A percentile compares a stretch with the other conserved stretches of the same genome.
Conservation (phyloP, 1,140 invertebrate species). For the Musca vetustissima region DNA sequence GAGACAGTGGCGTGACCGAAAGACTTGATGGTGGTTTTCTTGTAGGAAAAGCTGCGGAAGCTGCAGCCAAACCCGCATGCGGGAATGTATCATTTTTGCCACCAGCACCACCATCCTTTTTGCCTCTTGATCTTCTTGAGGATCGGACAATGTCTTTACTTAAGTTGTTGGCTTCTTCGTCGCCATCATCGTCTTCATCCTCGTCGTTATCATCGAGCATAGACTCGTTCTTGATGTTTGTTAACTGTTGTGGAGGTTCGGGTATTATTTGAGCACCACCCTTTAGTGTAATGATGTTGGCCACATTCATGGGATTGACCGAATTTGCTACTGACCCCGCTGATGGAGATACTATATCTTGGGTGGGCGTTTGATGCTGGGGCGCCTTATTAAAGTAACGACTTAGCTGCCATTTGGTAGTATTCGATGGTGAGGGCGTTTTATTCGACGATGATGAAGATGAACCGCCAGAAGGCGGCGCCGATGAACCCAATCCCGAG, state of each 20-base stretch:
- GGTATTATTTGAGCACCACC: conserved; percentile 52
- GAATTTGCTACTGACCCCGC: conserved; percentile 12
- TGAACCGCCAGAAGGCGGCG: conserved; percentile 21
- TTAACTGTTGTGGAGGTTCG: conserved; percentile 30
- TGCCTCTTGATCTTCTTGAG: not conserved
- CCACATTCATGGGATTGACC: conserved; percentile 36
- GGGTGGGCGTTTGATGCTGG: conserved; percentile 36
- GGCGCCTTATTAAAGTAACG: conserved; percentile 47
- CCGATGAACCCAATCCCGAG: conserved; percentile 20
- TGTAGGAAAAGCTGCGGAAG: conserved; percentile 9
- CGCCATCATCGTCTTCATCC: conserved; percentile 40
- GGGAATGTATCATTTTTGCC: conserved; percentile 8
- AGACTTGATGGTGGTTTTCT: conserved; percentile 13
- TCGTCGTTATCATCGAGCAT: conserved; percentile 40
- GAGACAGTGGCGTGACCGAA: conserved; percentile 4
- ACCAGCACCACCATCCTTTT: conserved; percentile 5
- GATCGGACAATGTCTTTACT: not conserved
- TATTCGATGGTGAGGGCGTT: conserved; percentile 49
- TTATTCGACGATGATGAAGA: conserved; percentile 47
- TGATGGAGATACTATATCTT: conserved; percentile 24
- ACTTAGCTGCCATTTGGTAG: conserved; percentile 46
- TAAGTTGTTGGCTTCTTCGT: conserved; percentile 27
- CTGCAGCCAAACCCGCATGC: not conserved
- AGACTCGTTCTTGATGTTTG: conserved; percentile 49
- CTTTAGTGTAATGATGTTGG: conserved; percentile 43